Percentiles rank a stretch among this genome's conserved stretches.
Evolutionary conservation across 2,113 vertebrate species (phyloP).

Genomic region (Megaceryle torquata): DNA sequence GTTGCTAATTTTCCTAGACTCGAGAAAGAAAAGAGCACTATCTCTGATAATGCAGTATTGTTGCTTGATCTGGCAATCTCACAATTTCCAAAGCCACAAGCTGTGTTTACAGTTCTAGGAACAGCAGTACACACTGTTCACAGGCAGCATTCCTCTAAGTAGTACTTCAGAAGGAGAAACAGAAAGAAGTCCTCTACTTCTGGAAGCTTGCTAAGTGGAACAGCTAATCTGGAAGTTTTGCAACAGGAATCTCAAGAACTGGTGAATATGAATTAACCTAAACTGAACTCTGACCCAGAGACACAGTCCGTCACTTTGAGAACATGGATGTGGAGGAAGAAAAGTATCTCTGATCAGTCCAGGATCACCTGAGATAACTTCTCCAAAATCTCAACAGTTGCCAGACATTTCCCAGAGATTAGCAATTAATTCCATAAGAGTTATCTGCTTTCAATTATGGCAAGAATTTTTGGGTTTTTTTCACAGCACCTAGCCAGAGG

Average conservation of each 20-base stretch:
- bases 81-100: not conserved
- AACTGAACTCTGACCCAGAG: not conserved
- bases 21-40: not conserved
- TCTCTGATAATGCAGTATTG: not conserved
- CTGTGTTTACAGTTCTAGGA: slow-evolving; percentile 12
- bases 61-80: not conserved
- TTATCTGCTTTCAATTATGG: not conserved
- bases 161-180: not conserved
- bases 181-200: not conserved
- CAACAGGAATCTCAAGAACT: not conserved
- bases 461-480: not conserved
- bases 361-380: not conserved
- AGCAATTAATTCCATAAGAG: not conserved
- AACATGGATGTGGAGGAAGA: not conserved
- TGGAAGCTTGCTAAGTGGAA: not conserved
- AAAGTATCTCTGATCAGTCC: not conserved
- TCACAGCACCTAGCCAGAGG: not conserved
- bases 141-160: not conserved
- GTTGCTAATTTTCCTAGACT: not conserved
- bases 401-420: not conserved
- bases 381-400: not conserved
- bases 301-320: not conserved
- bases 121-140: slow-evolving; percentile 11
- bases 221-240: slow-evolving; percentile 2
- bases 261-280: not conserved